A percentile compares a stretch with the other conserved stretches of the same genome.
Evolutionary conservation across 2,113 vertebrate species (phyloP).

Genomic region (Planiliza haematocheilus): DNA sequence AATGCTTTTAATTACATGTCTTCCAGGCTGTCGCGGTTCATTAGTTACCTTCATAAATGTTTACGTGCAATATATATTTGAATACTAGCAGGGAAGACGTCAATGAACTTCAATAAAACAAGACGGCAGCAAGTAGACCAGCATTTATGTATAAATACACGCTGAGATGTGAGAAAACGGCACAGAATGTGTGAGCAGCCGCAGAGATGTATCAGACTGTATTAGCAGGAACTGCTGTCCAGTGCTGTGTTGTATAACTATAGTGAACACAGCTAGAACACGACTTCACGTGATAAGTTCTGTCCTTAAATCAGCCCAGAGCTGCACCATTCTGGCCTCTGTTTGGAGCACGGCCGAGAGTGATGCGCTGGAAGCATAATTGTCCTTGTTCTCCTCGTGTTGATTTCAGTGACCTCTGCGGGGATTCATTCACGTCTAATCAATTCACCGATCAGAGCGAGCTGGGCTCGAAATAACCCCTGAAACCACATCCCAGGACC

Average conservation of each 20-base stretch:
- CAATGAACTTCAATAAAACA: no score
- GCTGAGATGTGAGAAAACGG: neutral
- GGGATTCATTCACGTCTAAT: conserved; percentile 59
- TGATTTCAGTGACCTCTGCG: conserved; percentile 56
- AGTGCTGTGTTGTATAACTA: neutral
- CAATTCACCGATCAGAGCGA: conserved; percentile 54
- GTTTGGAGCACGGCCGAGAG: conserved; percentile 2
- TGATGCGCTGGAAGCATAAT: conserved; percentile 34
- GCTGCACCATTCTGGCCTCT: neutral
- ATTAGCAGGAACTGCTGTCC: no score
- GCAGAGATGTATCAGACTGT: no score
- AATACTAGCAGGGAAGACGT: neutral
- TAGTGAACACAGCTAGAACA: neutral
- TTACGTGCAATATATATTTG: neutral
- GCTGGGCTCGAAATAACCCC: conserved; percentile 49
- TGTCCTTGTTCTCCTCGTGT: conserved; percentile 56
- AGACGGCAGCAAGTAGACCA: neutral
- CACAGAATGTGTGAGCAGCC: no score
- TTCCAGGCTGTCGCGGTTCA: neutral
- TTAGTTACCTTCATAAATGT: conserved; percentile 14
- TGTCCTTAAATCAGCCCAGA: neutral
- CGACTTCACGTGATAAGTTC: neutral
- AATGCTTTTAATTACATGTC: conserved; percentile 21
- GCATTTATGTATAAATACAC: neutral
- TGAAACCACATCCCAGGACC: conserved; percentile 30